Evolutionary conservation across 2,113 vertebrate species (phyloP), one percentile per base, ranked within the genome.

Genomic region (Zosterops pallidus): DNA sequence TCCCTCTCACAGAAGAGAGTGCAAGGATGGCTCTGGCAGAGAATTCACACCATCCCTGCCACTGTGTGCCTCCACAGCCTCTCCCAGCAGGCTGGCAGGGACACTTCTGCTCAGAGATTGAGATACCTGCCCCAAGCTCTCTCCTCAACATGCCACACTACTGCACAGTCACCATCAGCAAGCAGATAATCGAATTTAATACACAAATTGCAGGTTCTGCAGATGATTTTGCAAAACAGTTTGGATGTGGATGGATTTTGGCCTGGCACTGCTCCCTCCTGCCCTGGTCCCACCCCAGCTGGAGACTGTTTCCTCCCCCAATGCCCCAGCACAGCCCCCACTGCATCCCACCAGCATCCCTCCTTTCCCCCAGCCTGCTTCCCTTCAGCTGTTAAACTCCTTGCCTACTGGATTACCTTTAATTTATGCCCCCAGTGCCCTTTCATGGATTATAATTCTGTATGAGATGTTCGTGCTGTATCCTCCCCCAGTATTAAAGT

Each of bases 381-480:
- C 10, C 1, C 83, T 84, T 60, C 50, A 53, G 90, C 85, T 89
- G 70, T 79, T 89, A 87, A 94, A 80, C 60, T 21, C 68, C 91
- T 37, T 76, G 82, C 64, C 47, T 44, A n/a, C 68, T 55, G 50
- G 83, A 72, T 86, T 89, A 80, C 91, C 77, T 88, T 81, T 84
- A 92, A 90, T 93, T 95, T 62, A 90, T 75, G 85, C 88, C 70
- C 0, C 42, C 92, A 86, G 68, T 86, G 92, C 56, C 91, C 94
- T 94, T 96, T 95, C 94, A 94, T 79, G 88, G 92, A 95, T 95
- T 92, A 93, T 93, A 94, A 92, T 95, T 96, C 94, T 47, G 65
- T 35, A 60, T 9, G 75, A 95, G 91, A 90, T 60, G 82, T 81
- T 92, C 65, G 72, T 53, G 83, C 86, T 55, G 94, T 93, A 86